Conservation (phyloP, 2,888 invertebrate genomes). For the Drosophila nr. perissopoda region DNA sequence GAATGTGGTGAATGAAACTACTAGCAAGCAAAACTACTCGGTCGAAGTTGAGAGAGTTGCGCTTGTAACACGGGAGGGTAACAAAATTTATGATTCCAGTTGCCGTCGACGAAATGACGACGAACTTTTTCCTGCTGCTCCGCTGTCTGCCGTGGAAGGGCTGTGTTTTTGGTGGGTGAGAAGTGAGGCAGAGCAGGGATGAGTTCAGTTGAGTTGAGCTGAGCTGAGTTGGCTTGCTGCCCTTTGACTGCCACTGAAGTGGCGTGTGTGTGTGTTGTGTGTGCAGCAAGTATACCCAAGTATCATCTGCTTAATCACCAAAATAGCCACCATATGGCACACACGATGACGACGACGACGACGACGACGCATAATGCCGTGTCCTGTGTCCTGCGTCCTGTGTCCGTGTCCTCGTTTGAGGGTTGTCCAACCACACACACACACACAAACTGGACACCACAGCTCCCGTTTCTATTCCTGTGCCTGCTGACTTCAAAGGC, state of each 20-base stretch:
- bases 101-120: slow-evolving; percentile 71
- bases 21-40: slow-evolving; percentile 26
- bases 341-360: slow-evolving; percentile 2
- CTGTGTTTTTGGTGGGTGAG: slow-evolving; percentile 3
- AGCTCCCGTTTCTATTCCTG: slow-evolving; percentile 9
- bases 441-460: slow-evolving; percentile 5
- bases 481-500: slow-evolving; percentile 65
- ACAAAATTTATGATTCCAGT: slow-evolving; percentile 77
- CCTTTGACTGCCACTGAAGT: slow-evolving; percentile 58
- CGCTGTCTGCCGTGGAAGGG: slow-evolving; percentile 24
- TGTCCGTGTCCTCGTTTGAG: slow-evolving; percentile 38
- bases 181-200: slow-evolving; percentile 25
- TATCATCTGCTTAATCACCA: slow-evolving; percentile 82
- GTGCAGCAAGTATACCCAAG: slow-evolving; percentile 45
- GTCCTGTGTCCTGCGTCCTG: background rate
- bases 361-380: slow-evolving; percentile 25
- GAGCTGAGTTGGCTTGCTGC: slow-evolving; percentile 62
- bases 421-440: slow-evolving; percentile 36
- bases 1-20: slow-evolving; percentile 26
- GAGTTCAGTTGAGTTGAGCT: slow-evolving; percentile 28
- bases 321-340: slow-evolving; percentile 82
- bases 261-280: slow-evolving; percentile 33
- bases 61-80: slow-evolving; percentile 47
- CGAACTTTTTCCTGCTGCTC: slow-evolving; percentile 65
- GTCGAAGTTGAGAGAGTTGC: background rate